Base-by-base conservation (phyloP, 2,113 vertebrate genomes). In the Gasterosteus aculeatus region DNA sequence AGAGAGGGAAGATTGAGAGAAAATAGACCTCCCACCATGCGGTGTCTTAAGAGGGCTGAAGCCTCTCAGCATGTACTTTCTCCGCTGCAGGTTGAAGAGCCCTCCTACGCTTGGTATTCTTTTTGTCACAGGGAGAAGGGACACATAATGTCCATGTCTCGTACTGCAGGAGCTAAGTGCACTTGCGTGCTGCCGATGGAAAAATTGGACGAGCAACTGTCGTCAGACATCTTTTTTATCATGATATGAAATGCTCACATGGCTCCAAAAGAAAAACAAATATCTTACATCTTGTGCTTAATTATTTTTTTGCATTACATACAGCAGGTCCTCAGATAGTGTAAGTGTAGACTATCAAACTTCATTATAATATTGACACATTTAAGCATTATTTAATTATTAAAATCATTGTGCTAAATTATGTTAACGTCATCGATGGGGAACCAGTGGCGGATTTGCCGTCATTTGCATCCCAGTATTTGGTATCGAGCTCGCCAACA, bases 11-110 rank as follows among this genome's bases (percentile, higher is more conserved):
- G 85, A 88, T 76, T 81, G 84, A 86, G 79, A 86, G 88, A 89
- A 87, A 88, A 86, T 84, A 83, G 85, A 88, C 85, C 85, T 78
- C 88, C 87, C 78, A 87, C 72, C 42, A 66, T 62, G 88, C 18
- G 14, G 49, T 31, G 59, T 86, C 75, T 88, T 87, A 83, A 86
- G 83, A 86, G 80, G 77, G 77, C 78, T 54, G 81, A 86, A 88
- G 72, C 81, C 83, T 85, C 85, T 88, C 77, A 82, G 53, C 83
- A 80, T 82, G 62, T 61, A 78, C 77, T 66, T 72, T 74, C 77
- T 70, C 74, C 75, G 42, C 82, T 72, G 47, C 62, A 15, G 69
- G 80, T 38, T 82, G 71, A 80, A 82, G 75, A 88, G 60, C 80
- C 81, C 69, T 82, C 75, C 78, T 49, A 57, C 26, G 35, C 69